phyloP scores from a whole-genome alignment of 2,797 vertebrate genomes.

The Geotrypetes seraphini region DNA sequence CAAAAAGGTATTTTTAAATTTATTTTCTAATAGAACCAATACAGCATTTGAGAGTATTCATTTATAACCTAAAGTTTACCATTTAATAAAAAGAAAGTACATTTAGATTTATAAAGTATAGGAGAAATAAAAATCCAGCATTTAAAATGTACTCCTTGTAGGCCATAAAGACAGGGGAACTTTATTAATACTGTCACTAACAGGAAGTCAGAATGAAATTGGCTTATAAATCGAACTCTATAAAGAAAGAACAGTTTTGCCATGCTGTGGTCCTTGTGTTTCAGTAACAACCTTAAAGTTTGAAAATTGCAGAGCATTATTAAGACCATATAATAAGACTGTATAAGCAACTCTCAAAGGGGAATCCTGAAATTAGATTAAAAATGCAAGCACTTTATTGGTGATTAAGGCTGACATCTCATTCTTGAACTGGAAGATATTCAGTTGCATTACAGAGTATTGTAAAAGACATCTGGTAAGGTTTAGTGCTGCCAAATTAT shows the following conservation, averaged over 20 bases:
- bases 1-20: slow-evolving; percentile 40
- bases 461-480: too few species aligned
- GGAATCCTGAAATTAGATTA: too few species aligned
- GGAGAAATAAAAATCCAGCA: too few species aligned
- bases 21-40: slow-evolving; percentile 24
- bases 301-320: too few species aligned
- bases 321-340: too few species aligned
- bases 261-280: slow-evolving; percentile 12
- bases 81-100: slow-evolving; percentile 13
- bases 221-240: slow-evolving; percentile 37
- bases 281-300: slow-evolving; percentile 25
- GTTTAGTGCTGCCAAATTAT: too few species aligned
- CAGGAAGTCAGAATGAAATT: slow-evolving; percentile 43
- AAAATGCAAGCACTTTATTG: too few species aligned
- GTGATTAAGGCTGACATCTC: slow-evolving; percentile 2
- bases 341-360: too few species aligned
- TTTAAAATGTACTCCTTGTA: slow-evolving; percentile 16
- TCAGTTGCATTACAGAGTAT: too few species aligned
- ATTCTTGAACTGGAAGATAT: slow-evolving; percentile 1
- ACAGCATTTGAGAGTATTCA: slow-evolving; percentile 11
- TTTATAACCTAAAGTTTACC: slow-evolving; percentile 3
- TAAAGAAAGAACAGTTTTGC: slow-evolving; percentile 40
- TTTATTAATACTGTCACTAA: slow-evolving; percentile 35
- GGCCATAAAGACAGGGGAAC: slow-evolving; percentile 10
- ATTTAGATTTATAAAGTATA: slow-evolving; percentile 10